phyloP scores from a whole-genome alignment of 2,888 invertebrate species.

The Elmis aenea region DNA sequence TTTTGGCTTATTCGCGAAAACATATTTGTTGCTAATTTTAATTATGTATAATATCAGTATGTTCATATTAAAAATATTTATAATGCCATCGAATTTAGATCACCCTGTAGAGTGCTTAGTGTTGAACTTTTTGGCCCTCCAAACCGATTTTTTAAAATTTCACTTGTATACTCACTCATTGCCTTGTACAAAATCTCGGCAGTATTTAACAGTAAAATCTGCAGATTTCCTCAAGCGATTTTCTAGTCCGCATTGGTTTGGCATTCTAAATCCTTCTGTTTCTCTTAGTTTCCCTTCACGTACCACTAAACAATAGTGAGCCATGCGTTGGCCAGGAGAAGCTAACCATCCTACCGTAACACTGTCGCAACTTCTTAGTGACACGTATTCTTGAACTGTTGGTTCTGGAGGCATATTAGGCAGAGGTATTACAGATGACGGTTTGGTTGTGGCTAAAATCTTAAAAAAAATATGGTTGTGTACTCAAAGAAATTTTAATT shows the following conservation, averaged over 20 bases:
- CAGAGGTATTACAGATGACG: slow-evolving; percentile 44
- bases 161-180: slow-evolving; percentile 27
- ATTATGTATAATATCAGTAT: too few species aligned
- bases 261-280: slow-evolving; percentile 34
- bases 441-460: slow-evolving; percentile 50
- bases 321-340: slow-evolving; percentile 45
- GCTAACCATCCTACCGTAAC: slow-evolving; percentile 56
- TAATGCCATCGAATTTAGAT: too few species aligned
- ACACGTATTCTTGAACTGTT: slow-evolving; percentile 50
- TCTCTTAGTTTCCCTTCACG: slow-evolving; percentile 39
- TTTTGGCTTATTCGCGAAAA: too few species aligned
- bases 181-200: slow-evolving; percentile 36
- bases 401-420: slow-evolving; percentile 53
- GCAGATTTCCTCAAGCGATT: slow-evolving; percentile 42
- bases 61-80: too few species aligned
- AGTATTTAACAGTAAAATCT: slow-evolving; percentile 42
- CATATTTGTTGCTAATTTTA: too few species aligned
- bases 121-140: too few species aligned
- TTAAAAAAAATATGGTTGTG: too few species aligned
- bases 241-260: slow-evolving; percentile 49
- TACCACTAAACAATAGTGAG: slow-evolving; percentile 44
- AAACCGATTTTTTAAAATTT: too few species aligned
- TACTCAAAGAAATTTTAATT: too few species aligned
- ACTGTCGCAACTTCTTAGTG: slow-evolving; percentile 50
- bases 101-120: too few species aligned